Conservation (phyloP, 1,140 invertebrate genomes). For the Cepaea nemoralis region DNA sequence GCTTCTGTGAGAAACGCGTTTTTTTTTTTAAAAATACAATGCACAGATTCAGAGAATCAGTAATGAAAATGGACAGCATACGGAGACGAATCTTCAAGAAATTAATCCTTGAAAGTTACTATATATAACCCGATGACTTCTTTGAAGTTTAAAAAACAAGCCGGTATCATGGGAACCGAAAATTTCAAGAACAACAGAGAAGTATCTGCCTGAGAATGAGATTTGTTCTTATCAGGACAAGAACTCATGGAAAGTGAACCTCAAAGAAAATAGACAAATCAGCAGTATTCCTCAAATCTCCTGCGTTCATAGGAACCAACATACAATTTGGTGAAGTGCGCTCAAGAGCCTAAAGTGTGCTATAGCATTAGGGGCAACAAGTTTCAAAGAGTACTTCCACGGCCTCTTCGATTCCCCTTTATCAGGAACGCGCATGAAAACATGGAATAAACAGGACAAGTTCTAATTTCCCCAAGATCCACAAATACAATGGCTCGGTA, state of each 20-base stretch:
- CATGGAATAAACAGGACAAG: background rate
- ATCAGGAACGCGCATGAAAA: background rate
- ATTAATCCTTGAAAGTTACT: background rate
- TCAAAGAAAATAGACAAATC: background rate
- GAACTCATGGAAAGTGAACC: slow-evolving; percentile 4
- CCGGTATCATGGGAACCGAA: background rate
- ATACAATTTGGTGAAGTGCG: background rate
- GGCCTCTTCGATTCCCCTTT: background rate
- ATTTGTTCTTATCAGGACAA: slow-evolving; percentile 1
- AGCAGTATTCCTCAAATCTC: background rate
- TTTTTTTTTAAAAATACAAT: too few relatives aligned
- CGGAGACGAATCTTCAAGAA: background rate
- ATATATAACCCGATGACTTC: background rate
- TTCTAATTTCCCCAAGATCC: background rate
- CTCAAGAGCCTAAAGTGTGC: background rate
- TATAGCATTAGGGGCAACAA: background rate
- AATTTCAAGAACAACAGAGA: background rate
- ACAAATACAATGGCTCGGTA: too few relatives aligned
- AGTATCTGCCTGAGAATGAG: background rate
- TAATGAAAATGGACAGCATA: background rate
- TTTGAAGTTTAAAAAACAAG: background rate
- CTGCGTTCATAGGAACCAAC: background rate
- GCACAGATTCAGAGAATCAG: slow-evolving; percentile 4
- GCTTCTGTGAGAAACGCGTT: too few relatives aligned
- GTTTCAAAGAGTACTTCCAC: background rate